Evolutionary conservation across 2,797 vertebrate species (phyloP).

Genomic region (Margarornis squamiger): DNA sequence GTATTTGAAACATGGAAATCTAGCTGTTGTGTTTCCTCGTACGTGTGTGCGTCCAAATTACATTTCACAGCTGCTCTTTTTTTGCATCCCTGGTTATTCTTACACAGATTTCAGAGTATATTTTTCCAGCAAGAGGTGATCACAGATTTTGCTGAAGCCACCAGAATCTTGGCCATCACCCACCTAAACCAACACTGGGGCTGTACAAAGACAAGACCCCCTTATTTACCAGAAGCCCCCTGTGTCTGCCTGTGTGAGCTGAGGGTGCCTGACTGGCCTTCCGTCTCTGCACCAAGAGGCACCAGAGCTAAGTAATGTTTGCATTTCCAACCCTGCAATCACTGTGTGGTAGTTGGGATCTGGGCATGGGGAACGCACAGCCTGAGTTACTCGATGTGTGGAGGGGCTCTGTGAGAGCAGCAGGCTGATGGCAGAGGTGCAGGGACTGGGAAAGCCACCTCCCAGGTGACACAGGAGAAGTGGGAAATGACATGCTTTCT

Average conservation of each 20-base stretch:
- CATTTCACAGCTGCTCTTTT: background rate
- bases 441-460: background rate
- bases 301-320: background rate
- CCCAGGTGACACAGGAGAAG: background rate
- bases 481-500: background rate
- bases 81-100: background rate
- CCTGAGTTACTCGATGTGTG: background rate
- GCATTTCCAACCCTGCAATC: background rate
- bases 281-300: fast-evolving
- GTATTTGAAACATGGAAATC: background rate
- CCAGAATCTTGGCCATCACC: background rate
- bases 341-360: background rate
- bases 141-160: background rate
- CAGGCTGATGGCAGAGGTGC: background rate
- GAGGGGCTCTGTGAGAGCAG: background rate
- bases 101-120: background rate
- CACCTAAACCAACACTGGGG: background rate
- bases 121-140: background rate
- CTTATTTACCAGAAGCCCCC: background rate
- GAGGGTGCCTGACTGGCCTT: background rate
- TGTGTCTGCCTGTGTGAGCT: fast-evolving
- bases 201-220: background rate
- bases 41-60: background rate
- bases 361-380: background rate
- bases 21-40: background rate